Conservation (phyloP, 1,140 invertebrate genomes). For the Drosophila tsacasi region DNA sequence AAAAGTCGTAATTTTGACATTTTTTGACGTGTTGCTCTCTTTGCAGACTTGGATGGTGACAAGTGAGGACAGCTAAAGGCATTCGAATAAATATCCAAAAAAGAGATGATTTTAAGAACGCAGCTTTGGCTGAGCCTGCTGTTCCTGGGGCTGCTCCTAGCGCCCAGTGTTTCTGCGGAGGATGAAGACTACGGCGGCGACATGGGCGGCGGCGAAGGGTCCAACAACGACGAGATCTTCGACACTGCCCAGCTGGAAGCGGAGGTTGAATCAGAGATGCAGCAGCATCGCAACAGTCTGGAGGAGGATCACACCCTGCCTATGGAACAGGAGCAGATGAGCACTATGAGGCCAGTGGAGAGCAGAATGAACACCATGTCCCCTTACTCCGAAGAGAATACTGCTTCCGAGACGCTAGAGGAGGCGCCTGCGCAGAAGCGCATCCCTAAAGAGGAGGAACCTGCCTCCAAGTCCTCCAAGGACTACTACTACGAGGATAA, state of each 20-base stretch:
- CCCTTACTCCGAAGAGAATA: slow-evolving; percentile 52
- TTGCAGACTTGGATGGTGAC: slow-evolving; percentile 53
- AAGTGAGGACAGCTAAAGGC: slow-evolving; percentile 14
- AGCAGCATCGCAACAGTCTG: slow-evolving; percentile 59
- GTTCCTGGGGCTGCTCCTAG: slow-evolving; percentile 34
- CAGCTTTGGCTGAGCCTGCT: slow-evolving; percentile 48
- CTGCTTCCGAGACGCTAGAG: slow-evolving; percentile 50
- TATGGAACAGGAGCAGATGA: slow-evolving; percentile 22
- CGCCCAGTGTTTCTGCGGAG: slow-evolving; percentile 16
- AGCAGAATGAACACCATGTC: slow-evolving; percentile 33
- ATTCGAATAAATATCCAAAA: not conserved
- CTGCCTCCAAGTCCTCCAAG: slow-evolving; percentile 11
- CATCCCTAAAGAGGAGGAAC: slow-evolving; percentile 28
- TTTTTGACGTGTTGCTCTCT: slow-evolving; percentile 21
- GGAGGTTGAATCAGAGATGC: slow-evolving; percentile 45
- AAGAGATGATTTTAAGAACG: slow-evolving; percentile 65
- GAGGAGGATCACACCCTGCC: slow-evolving; percentile 38
- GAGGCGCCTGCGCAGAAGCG: slow-evolving; percentile 53
- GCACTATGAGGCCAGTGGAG: slow-evolving; percentile 37
- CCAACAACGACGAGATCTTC: slow-evolving; percentile 63
- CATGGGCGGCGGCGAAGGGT: slow-evolving; percentile 18
- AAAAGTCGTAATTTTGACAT: slow-evolving; percentile 45
- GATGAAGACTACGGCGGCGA: slow-evolving; percentile 52
- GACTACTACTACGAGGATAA: slow-evolving; percentile 64
- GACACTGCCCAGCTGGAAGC: slow-evolving; percentile 60